Conservation (phyloP, 2,888 invertebrate genomes). For the Smittia sp. region DNA sequence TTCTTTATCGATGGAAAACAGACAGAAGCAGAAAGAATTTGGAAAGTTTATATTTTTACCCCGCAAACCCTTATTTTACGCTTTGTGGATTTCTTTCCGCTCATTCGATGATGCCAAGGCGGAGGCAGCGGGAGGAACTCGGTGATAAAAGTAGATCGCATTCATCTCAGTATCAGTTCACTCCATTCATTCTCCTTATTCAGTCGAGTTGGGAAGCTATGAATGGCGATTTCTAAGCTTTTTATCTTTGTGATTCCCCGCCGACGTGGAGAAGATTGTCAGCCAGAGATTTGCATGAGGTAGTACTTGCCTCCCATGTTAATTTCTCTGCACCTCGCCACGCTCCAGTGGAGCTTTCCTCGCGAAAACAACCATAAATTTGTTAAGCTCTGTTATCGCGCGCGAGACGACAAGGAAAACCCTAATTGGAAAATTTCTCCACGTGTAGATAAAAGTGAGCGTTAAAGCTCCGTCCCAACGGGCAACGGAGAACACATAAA, state of each 20-base stretch:
- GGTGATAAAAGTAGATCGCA: constrained; percentile 18
- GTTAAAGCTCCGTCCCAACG: neutral
- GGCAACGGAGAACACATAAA: constrained; percentile 5
- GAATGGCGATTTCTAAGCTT: constrained; percentile 20
- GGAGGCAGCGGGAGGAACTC: neutral
- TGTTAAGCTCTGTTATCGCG: neutral
- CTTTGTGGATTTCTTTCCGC: constrained; percentile 25
- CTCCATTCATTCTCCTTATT: neutral
- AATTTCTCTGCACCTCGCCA: neutral
- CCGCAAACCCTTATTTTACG: constrained; percentile 32
- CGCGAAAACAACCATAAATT: constrained; percentile 4
- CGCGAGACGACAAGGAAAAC: neutral
- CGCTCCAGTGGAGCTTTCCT: neutral
- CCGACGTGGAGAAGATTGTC: neutral
- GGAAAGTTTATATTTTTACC: neutral
- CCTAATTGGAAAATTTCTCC: constrained; percentile 25
- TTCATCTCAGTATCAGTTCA: constrained; percentile 28
- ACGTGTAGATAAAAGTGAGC: constrained; percentile 2
- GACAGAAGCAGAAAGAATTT: constrained; percentile 10
- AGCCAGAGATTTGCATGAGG: neutral
- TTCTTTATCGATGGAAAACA: constrained; percentile 13
- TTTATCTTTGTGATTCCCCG: neutral
- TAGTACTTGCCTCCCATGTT: neutral
- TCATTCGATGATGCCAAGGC: neutral
- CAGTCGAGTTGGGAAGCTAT: constrained; percentile 7